phyloP scores from a whole-genome alignment of 2,113 vertebrate species.

The Ailurus styani region DNA sequence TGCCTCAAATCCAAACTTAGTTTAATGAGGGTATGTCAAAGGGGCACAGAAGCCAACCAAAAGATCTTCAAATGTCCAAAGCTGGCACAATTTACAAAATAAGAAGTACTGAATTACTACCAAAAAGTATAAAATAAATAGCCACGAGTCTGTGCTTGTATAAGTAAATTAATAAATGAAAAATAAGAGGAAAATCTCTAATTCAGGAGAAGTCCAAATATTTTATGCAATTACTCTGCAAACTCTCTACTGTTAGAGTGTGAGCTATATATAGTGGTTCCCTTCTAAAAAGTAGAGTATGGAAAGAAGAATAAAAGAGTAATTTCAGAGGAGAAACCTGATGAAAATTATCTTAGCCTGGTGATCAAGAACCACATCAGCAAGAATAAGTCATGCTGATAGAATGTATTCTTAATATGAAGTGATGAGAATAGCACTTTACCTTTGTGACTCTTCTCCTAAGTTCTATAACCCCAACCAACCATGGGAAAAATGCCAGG shows the following conservation, averaged over 20 bases:
- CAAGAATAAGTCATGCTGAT: neutral
- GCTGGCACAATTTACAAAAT: neutral
- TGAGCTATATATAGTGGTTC: neutral
- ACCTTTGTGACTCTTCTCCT: neutral
- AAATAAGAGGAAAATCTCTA: neutral
- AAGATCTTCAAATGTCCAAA: neutral
- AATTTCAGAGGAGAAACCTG: neutral
- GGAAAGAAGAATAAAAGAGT: neutral
- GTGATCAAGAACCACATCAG: neutral
- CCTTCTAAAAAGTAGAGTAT: neutral
- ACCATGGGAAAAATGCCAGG: neutral
- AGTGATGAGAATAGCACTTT: neutral
- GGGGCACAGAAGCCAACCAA: neutral
- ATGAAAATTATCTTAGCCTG: neutral
- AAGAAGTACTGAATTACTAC: neutral
- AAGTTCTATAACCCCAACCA: neutral
- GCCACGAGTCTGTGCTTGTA: neutral
- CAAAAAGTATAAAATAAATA: neutral
- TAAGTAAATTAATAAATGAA: neutral
- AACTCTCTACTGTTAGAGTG: neutral
- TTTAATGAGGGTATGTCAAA: neutral
- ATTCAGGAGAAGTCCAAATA: neutral
- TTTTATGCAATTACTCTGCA: neutral
- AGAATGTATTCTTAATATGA: neutral
- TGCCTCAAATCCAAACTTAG: neutral